Percentiles rank a stretch among this genome's conserved stretches.
phyloP scores from a whole-genome alignment of 2,888 invertebrate genomes.

The Hirudinaria manillensis region DNA sequence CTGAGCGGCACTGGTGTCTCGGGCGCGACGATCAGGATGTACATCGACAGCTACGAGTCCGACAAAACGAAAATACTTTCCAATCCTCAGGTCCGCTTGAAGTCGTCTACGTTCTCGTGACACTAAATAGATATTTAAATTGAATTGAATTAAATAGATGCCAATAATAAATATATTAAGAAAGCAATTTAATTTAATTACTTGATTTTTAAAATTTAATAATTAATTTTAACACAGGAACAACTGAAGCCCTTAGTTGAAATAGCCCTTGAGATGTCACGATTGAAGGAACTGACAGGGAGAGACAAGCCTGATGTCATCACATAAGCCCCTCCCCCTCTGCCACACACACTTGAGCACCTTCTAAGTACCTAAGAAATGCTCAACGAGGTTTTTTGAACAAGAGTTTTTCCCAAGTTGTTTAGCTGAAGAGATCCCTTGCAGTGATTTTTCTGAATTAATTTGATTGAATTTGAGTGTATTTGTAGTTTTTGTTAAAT shows the following conservation, averaged over 20 bases:
- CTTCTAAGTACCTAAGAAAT: too few species aligned
- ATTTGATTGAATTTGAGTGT: too few species aligned
- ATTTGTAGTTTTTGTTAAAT: too few species aligned
- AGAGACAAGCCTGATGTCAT: slow-evolving; percentile 89
- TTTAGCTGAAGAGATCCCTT: background rate
- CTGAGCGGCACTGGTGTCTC: slow-evolving; percentile 96
- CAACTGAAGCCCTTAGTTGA: slow-evolving; percentile 81
- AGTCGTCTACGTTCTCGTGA: background rate
- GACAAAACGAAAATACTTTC: slow-evolving; percentile 57
- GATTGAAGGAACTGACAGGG: slow-evolving; percentile 77
- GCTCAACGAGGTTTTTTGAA: too few species aligned
- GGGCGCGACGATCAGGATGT: slow-evolving; percentile 91
- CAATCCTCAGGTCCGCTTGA: slow-evolving; percentile 56
- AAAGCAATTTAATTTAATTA: background rate
- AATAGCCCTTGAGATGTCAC: slow-evolving; percentile 77
- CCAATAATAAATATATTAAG: background rate
- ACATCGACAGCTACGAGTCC: slow-evolving; percentile 82
- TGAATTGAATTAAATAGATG: background rate
- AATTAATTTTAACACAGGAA: slow-evolving; percentile 51
- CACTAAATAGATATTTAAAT: background rate
- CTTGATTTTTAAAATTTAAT: too few species aligned
- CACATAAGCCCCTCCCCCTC: slow-evolving; percentile 59
- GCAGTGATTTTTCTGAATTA: background rate
- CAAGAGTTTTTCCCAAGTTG: too few species aligned
- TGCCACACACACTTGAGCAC: slow-evolving; percentile 60